Evolutionary conservation across 2,797 vertebrate species (phyloP), one percentile per base, ranked within the genome.

Genomic region (Prionace glauca): DNA sequence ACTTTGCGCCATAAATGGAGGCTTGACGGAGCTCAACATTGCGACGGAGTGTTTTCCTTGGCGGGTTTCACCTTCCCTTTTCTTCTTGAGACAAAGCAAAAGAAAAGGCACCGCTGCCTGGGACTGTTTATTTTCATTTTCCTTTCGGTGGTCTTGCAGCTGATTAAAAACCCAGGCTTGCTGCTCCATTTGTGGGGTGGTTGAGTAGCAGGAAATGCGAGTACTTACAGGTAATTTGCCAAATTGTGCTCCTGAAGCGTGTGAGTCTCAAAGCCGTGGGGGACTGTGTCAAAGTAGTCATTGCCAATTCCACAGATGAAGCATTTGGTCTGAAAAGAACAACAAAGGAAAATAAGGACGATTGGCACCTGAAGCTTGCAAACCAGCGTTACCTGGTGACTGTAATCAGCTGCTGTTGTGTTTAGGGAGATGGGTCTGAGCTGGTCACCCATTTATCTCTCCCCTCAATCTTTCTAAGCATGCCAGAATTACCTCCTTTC

Each of bases 261-360:
- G 97, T 99, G 99, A 36, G 99, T 99, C 97, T 99, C 99, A 97
- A 99, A 99, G 97, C 99, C 99, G 4, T 99, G 99, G 69, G 99
- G 99, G 95, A 99, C 99, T 0, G 99, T 99, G 97, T 99, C 99
- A 95, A 99, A 99, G 97, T 99, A 99, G 96, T 99, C 99, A 5
- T 99, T 99, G 96, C 99, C 99, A 96, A 99, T 99, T 77, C 99
- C 99, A 96, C 99, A 99, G 97, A 99, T 99, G 96, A 99, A 99
- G 97, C 99, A 99, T 97, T 99, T 99, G 0, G 99, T 99, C 99
- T 99, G 96, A 95, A 97, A 97, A 95, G 97, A 95, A 97, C 96
- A 96, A 62, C 96, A 10, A 1, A 0, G 20, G 8, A 77, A 60
- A 77, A 74, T 18, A 74, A n/a, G 29, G 45, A 56, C 29, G 71